Percentiles rank a stretch among this genome's conserved stretches.
Evolutionary conservation across 2,113 vertebrate species (phyloP).

Genomic region (Bothrops jararaca): DNA sequence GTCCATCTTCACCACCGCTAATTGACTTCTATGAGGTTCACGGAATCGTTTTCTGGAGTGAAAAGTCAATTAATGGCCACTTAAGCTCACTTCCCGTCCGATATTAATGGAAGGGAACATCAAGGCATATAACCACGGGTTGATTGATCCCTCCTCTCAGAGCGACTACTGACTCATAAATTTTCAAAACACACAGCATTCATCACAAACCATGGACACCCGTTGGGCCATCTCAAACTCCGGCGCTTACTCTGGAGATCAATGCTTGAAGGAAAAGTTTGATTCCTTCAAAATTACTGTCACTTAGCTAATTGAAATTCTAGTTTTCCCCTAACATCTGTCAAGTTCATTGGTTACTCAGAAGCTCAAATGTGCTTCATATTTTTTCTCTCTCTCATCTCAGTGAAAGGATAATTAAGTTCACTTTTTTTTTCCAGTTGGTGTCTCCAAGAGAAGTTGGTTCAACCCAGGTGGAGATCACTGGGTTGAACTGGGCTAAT

Average conservation of each 20-base stretch:
- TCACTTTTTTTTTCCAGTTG: background rate
- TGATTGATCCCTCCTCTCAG: background rate
- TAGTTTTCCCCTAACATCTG: background rate
- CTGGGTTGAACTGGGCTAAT: background rate
- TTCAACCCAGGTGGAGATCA: background rate
- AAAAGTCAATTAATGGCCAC: background rate
- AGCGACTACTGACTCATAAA: background rate
- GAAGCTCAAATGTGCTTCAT: background rate
- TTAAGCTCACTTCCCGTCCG: background rate
- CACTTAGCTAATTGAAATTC: background rate
- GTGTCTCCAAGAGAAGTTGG: background rate
- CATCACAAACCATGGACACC: background rate
- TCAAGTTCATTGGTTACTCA: background rate
- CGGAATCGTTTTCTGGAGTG: background rate
- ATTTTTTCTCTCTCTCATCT: background rate
- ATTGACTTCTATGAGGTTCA: background rate
- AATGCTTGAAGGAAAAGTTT: background rate
- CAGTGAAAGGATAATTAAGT: background rate
- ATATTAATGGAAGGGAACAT: background rate
- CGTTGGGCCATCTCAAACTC: background rate
- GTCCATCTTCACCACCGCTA: background rate
- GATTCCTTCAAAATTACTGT: background rate
- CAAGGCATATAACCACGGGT: background rate
- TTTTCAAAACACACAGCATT: background rate
- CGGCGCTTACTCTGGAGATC: background rate